Conservation (phyloP, 2,888 invertebrate genomes). For the Yponomeuta sedellus region DNA sequence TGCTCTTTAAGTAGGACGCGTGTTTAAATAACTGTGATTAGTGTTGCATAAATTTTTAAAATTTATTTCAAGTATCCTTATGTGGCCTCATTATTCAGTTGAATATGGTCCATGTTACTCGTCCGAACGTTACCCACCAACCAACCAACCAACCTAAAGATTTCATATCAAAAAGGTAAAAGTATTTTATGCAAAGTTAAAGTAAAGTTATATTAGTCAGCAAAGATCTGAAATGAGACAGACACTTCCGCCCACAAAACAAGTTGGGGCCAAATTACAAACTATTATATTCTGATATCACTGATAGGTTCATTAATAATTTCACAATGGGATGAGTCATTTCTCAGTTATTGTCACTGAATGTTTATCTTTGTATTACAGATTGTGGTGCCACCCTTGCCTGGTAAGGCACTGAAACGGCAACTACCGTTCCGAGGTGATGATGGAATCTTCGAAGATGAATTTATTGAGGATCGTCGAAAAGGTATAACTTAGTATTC, state of each 20-base stretch:
- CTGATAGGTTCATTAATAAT: background rate
- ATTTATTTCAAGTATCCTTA: too few species aligned
- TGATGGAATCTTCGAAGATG: constrained; percentile 99
- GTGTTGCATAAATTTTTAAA: too few species aligned
- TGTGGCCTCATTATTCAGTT: too few species aligned
- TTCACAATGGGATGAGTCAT: background rate
- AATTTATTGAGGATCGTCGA: constrained; percentile 98
- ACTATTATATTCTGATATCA: background rate
- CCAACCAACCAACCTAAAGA: too few species aligned
- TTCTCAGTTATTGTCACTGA: background rate
- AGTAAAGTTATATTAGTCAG: too few species aligned
- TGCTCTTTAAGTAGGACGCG: background rate
- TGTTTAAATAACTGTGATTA: too few species aligned
- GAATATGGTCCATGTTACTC: too few species aligned
- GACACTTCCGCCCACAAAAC: background rate
- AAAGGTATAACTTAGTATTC: constrained; percentile 76
- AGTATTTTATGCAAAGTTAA: too few species aligned
- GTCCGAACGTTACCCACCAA: too few species aligned
- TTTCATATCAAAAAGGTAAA: too few species aligned
- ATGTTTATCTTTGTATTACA: constrained; percentile 45
- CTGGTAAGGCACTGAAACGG: constrained; percentile 98
- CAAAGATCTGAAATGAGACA: too few species aligned
- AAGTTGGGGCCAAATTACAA: background rate
- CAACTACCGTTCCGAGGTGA: constrained; percentile 99
- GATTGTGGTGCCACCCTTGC: constrained; percentile 99